Base-by-base conservation (phyloP, 1,140 invertebrate genomes). In the Ceratina japonica region DNA sequence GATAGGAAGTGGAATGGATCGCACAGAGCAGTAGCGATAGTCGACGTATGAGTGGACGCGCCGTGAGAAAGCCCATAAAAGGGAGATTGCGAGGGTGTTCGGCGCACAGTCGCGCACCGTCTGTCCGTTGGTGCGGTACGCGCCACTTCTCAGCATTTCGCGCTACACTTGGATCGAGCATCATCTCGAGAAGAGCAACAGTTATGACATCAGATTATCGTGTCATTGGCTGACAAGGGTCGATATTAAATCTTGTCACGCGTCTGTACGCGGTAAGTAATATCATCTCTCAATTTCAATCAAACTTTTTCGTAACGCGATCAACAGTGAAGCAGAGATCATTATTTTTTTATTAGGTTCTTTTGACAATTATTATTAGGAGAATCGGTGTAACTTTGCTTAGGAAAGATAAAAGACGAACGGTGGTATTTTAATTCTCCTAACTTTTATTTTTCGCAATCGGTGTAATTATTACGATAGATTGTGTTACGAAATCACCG, bases 51-150 rank as follows among this genome's bases (percentile, higher is more conserved):
- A 75, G 83, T 73, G 66, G 80, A 85, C 71, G 84, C 79, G 81
- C 52, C 16, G 54, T 22, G 63, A 79, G 63, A 63, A 75, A 73
- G 78, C 52, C 82, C 66, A 88, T 88, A 87, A 87, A 87, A 89
- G 86, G 80, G 75, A 77, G 85, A 85, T 82, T 79, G 80, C 80
- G 64, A 73, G 80, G 76, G 84, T 74, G 85, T 78, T 64, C 31
- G 54, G 58, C 22, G 81, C 86, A 88, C 87, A 89, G 88, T 89
- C 82, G 87, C 80, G 84, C 84, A 84, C 68, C 66, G 75, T 78
- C 83, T 87, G 77, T 61, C 80, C 64, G 65, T 61, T 71, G 51
- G 68, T 61, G 77, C 86, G 86, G 75, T 74, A 77, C 82, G 82
- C 72, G 71, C 58, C 49, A 59, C 54, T 70, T 56, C 66, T 72